These are phyloP conservation scores for Episyrphus balteatus DNA, from an alignment of 1,140 invertebrate genomes.

Conservation along the genomic window DNA sequence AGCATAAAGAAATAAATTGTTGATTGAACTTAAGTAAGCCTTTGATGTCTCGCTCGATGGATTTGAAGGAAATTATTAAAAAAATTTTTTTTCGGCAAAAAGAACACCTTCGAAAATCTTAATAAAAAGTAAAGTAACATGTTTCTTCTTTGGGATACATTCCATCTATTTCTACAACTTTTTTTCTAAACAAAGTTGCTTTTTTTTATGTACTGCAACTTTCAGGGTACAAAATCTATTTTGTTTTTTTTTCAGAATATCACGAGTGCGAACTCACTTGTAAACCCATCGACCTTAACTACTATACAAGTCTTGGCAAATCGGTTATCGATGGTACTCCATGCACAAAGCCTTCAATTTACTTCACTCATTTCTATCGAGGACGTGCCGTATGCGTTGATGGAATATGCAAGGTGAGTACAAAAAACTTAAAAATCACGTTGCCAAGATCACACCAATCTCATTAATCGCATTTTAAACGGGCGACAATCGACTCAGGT, in stretches of 20 bases:
- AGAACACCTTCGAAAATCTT: too few species aligned
- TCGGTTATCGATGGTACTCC: slow-evolving; percentile 73
- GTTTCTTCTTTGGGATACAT: too few species aligned
- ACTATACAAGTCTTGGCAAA: slow-evolving; percentile 74
- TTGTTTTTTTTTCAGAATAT: slow-evolving; percentile 11
- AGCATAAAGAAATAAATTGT: too few species aligned
- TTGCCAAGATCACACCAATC: not conserved
- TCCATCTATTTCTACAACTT: too few species aligned
- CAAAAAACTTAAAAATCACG: not conserved
- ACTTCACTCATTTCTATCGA: slow-evolving; percentile 33
- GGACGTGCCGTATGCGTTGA: slow-evolving; percentile 63
- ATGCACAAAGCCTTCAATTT: slow-evolving; percentile 50
- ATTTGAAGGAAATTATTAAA: too few species aligned
- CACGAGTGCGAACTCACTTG: slow-evolving; percentile 68
- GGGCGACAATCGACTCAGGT: slow-evolving; percentile 2
- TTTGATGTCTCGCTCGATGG: too few species aligned
- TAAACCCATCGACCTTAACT: slow-evolving; percentile 61
- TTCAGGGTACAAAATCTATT: not conserved
- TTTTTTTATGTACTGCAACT: too few species aligned
- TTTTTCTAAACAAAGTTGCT: too few species aligned
- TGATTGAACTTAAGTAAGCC: too few species aligned
- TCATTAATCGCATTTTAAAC: not conserved
- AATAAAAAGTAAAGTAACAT: too few species aligned
- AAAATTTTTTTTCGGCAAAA: too few species aligned
- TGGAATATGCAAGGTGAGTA: slow-evolving; percentile 68